Base-by-base conservation (phyloP, 2,888 invertebrate genomes). In the Eubasilissa splendida region DNA sequence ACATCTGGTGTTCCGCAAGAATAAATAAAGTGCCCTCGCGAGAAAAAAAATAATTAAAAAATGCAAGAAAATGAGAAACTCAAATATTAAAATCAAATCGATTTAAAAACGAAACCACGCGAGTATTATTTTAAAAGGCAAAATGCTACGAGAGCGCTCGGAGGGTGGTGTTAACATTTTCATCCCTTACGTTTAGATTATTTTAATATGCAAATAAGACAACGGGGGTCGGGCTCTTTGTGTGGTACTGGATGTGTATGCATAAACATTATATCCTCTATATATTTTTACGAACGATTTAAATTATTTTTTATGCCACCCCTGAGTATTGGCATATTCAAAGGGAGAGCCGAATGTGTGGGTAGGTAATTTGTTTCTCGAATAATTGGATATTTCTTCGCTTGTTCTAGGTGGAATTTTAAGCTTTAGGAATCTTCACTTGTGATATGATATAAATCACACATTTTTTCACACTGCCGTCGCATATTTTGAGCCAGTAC, bases 221-320 rank as follows among this genome's bases (percentile, higher is more conserved):
- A 73, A 65, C 60, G 79, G 73, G 79, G 73, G 76, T 52, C 22
- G 59, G 76, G 65, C 33, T 71, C 59, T 77, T 59, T 71, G 59
- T 77, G 52, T 71, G 68, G 60, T 77, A 42, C 22, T 63, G 76
- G 63, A 60, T 79, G 65, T 73, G 59, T 79, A 59, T 77, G 77
- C 77, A 77, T 77, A 56, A 68, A 68, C 77, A 77, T 77, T 77
- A 68, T 71, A 71, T 65, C 60, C 59, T 78, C 70, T 80, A 63
- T 81, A 83, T 83, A 79, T 82, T 82, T 81, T 82, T 82, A 79
- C 81, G 80, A 90, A 90, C 90, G 89, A 91, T 91, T 91, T 90
- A 90, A 91, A 91, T 91, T 91, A 91, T 90, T 91, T 91, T 91
- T 91, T 91, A 91, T 90, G 89, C 88, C 88, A 88, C 90, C 89